Evolutionary conservation across 2,888 invertebrate genomes (phyloP), one percentile per base, ranked within the genome.

Genomic region (Pheosia gnoma): DNA sequence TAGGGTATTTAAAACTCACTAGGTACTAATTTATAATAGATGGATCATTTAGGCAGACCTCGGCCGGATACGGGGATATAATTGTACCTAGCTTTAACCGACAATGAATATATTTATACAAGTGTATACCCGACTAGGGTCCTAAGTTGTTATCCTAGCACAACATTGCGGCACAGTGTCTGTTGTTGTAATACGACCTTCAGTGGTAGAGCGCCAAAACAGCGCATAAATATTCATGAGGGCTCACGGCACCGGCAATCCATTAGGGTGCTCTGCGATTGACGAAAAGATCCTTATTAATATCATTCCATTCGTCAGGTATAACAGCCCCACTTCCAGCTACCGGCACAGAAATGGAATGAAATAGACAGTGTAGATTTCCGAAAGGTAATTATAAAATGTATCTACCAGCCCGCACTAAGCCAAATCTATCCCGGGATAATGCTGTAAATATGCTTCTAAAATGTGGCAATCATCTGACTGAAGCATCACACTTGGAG

Each of bases 281-380:
- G 73, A 77, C 66, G 65, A 60, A 69, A 66, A 77, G 69, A 60
- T 68, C 67, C 53, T 67, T 70, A 75, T 68, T 71, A 67, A 77
- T 74, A 66, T 72, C 60, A 59, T 65, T 60, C 58, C 62, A 57
- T 43, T 57, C 45, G 57, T 57, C 43, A 45, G 25, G 45, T 57
- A 13, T 11, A 37, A 52, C 47, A 47, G 43, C n/a, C n/a, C 47
- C 5, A 5, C 47, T 47, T 51, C 25, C 25, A 25, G 8, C 25
- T 51, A 51, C 51, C 7, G 51, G 25, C 25, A 51, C 25, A 51
- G 25, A 51, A 47, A 47, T 47, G 5, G 9, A 47, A n/a, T 4
- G n/a, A 47, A n/a, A 47, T n/a, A 4, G 4, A 25, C 25, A 25
- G 25, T 25, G 25, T 25, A 25, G 25, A 2, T 25, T 25, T 25